phyloP scores from a whole-genome alignment of 1,140 invertebrate genomes.

The Drosophila seguyi region DNA sequence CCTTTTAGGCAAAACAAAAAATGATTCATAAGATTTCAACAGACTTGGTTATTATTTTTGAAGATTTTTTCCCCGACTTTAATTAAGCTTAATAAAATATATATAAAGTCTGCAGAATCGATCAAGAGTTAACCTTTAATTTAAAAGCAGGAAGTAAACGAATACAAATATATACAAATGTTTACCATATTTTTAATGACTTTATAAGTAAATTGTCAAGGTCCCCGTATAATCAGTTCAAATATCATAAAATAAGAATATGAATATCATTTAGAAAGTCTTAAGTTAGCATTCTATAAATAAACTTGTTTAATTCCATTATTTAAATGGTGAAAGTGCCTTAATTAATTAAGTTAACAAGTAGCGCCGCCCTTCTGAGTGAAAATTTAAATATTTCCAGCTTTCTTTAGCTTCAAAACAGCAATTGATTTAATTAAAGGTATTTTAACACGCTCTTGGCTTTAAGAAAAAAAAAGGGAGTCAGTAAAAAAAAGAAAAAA shows the following conservation, averaged over 20 bases:
- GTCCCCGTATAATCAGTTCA: background rate
- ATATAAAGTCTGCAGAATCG: background rate
- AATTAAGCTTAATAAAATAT: background rate
- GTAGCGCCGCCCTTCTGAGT: background rate
- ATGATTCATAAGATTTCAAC: background rate
- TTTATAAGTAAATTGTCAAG: background rate
- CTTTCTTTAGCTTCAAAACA: background rate
- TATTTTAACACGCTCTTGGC: background rate
- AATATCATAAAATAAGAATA: background rate
- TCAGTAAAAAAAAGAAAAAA: background rate
- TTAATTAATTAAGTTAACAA: background rate
- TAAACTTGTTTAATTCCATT: slow-evolving; percentile 5
- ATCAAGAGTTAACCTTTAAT: background rate
- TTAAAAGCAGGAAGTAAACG: background rate
- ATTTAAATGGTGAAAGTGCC: slow-evolving; percentile 10
- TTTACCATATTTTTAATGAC: background rate
- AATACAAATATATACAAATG: background rate
- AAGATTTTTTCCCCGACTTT: background rate
- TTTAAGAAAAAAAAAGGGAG: background rate
- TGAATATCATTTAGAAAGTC: background rate
- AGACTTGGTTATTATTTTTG: background rate
- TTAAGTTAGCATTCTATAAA: background rate
- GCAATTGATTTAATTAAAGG: slow-evolving; percentile 4
- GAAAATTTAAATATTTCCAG: background rate
- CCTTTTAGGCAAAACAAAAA: slow-evolving; percentile 6